Base-by-base conservation (phyloP, 2,888 invertebrate species). In the Capitulum mitella region DNA sequence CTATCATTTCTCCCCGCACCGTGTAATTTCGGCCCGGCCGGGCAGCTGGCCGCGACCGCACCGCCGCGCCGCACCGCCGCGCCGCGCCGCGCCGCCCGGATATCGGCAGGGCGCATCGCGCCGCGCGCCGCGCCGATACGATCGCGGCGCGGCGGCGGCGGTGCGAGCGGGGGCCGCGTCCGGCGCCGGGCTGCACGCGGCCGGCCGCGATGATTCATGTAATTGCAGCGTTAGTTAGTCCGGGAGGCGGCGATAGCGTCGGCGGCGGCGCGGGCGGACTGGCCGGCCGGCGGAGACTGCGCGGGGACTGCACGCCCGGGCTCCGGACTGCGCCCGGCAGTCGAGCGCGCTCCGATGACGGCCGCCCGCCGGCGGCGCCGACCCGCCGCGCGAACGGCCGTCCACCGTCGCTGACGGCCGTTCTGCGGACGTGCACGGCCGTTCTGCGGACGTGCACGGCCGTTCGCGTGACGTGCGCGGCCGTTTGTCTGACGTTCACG, bases 1-100 rank as follows among this genome's bases (percentile, higher is more conserved):
- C 70, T 70, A 70, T 70, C 70, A 70, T 70, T 70, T 70, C 70
- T 70, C 19, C 37, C 40, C 37, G 70, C 37, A 70, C 70, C 70
- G 40, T 70, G 70, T 70, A 70, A 70, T 70, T 70, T 70, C 64
- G 37, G 70, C 37, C 37, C 37, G 37, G 40, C 70, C 8, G 40
- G 22, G 70, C 22, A 34, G 64, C 64, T 8, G 51, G 16, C 10
- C 19, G 32, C 32, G 64, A 16, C 19, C 34, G 14, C 3, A 5
- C 58, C 3, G 61, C 64, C 64, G 16, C 29, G n/a, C 58, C 58
- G n/a, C 58, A 29, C 58, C 58, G 51, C 51, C 19, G 51, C 51
- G 22, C 43, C 22, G 1, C 58, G 1, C 58, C n/a, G 58, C 19
- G 54, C 19, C 54, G 54, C 19, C 54, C 26, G n/a, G n/a, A n/a